phyloP scores from a whole-genome alignment of 2,797 vertebrate species.

The Anguilla marmorata region DNA sequence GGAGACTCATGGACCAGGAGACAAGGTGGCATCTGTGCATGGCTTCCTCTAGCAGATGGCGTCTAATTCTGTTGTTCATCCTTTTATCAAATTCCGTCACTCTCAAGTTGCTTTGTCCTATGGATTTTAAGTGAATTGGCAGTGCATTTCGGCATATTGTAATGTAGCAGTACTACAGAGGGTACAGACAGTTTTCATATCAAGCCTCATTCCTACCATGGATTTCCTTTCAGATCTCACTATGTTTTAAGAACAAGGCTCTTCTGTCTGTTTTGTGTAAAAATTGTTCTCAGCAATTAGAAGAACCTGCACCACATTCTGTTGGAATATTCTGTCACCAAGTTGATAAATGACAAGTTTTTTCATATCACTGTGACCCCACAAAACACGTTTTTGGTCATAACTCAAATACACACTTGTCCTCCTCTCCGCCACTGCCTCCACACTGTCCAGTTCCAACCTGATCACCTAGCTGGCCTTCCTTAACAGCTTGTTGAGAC shows the following conservation, averaged over 20 bases:
- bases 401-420: no score
- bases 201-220: constrained; percentile 62
- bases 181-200: constrained; percentile 38
- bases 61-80: not conserved
- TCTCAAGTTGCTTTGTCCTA: not conserved
- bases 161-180: not conserved
- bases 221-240: constrained; percentile 55
- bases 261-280: not conserved
- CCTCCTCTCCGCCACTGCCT: no score
- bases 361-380: not conserved
- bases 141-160: not conserved
- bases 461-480: no score
- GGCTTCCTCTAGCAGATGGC: not conserved
- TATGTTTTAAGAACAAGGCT: constrained; percentile 49
- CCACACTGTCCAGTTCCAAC: no score
- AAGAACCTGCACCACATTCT: constrained; percentile 1
- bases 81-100: not conserved
- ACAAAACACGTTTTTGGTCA: no score
- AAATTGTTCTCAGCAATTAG: not conserved
- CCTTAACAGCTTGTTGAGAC: no score
- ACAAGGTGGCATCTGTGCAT: not conserved
- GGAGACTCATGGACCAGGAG: not conserved
- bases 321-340: not conserved
- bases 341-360: not conserved
- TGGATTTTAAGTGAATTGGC: not conserved